Conservation (phyloP, 2,797 vertebrate species). For the Sandelia bainsii region DNA sequence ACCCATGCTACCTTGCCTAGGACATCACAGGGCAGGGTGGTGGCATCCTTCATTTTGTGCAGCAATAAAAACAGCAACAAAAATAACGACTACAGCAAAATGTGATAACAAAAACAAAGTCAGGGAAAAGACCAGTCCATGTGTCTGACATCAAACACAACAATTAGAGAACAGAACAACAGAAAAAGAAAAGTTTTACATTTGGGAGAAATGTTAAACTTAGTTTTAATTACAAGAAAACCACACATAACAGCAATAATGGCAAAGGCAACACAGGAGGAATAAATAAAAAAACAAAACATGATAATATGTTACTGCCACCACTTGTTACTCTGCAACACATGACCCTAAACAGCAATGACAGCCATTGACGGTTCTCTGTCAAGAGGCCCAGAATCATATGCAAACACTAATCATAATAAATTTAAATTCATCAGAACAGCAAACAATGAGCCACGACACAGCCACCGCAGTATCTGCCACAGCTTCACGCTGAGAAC, state of each 20-base stretch:
- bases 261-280: background rate
- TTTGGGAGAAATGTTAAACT: background rate
- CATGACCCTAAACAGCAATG: conserved; percentile 41
- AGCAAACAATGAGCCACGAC: conserved; percentile 40
- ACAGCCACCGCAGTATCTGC: conserved; percentile 31
- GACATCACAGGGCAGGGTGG: conserved; percentile 46
- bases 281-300: conserved; percentile 10
- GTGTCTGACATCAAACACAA: background rate
- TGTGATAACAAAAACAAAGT: conserved; percentile 23
- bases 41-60: conserved; percentile 31
- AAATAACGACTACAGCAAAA: conserved; percentile 25
- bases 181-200: background rate
- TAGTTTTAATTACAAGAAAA: background rate
- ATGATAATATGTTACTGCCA: conserved; percentile 27
- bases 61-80: conserved; percentile 41
- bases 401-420: conserved; percentile 43
- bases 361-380: conserved; percentile 48
- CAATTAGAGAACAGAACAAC: background rate
- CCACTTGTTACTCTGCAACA: conserved; percentile 34
- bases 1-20: conserved; percentile 41
- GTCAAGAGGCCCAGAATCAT: conserved; percentile 45
- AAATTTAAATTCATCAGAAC: conserved; percentile 35
- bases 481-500: conserved; percentile 39
- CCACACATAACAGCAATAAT: background rate
- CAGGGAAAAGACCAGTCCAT: background rate